Evolutionary conservation across 2,888 invertebrate genomes (phyloP).

Genomic region (Drosophila neonasuta): DNA sequence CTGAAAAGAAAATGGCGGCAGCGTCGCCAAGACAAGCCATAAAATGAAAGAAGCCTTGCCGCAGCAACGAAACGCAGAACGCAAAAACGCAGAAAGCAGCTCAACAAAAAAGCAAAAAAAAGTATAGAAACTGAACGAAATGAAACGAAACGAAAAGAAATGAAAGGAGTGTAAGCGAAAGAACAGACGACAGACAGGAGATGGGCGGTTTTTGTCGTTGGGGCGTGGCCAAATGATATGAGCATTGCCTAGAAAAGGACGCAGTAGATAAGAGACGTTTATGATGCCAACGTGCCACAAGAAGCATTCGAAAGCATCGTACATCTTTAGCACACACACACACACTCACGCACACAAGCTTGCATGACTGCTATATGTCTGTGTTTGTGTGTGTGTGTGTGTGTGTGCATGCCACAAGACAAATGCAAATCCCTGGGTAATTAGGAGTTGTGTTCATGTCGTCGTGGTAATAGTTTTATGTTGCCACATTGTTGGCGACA

Average conservation of each 20-base stretch:
- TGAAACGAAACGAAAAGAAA: conserved; percentile 9
- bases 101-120: not conserved
- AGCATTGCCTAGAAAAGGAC: conserved; percentile 55
- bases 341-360: conserved; percentile 2
- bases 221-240: conserved; percentile 50
- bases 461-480: conserved; percentile 77
- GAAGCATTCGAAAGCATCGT: conserved; percentile 39
- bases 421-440: conserved; percentile 80
- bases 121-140: conserved; percentile 1
- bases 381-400: conserved; percentile 7
- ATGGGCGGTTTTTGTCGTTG: conserved; percentile 7
- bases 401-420: conserved; percentile 55
- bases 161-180: conserved; percentile 39
- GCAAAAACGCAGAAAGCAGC: conserved; percentile 4
- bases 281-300: conserved; percentile 67
- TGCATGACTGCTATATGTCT: not conserved
- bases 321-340: conserved; percentile 32
- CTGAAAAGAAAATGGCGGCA: conserved; percentile 66
- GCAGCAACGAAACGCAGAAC: conserved; percentile 8
- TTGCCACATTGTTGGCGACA: conserved; percentile 74
- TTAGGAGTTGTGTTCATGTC: conserved; percentile 79
- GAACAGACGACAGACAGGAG: conserved; percentile 46
- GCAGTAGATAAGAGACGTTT: conserved; percentile 71
- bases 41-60: conserved; percentile 52
- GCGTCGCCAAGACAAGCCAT: conserved; percentile 61